These are phyloP conservation scores for Monoplex corrugatus DNA, from an alignment of 2,888 invertebrate genomes.

Conservation along the genomic window DNA sequence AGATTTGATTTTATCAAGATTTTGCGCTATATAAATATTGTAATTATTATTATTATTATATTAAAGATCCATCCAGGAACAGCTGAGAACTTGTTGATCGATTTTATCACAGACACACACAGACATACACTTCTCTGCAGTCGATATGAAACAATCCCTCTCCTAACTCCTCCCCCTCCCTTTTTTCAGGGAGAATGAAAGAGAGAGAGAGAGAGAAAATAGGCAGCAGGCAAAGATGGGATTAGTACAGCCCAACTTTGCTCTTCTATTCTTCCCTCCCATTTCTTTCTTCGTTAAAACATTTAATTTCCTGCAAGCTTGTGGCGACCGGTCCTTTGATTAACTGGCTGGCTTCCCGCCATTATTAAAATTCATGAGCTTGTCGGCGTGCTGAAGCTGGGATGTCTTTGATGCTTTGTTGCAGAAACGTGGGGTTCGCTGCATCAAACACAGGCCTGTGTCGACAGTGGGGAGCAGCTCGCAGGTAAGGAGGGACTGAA, in stretches of 20 bases:
- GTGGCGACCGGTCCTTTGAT: conserved; percentile 35
- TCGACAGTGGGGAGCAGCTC: conserved; percentile 15
- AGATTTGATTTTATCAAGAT: no score
- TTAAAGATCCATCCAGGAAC: no score
- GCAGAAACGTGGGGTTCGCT: conserved; percentile 32
- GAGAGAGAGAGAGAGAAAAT: neutral
- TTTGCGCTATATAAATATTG: no score
- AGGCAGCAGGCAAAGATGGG: neutral
- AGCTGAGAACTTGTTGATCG: no score
- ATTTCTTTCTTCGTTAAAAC: conserved; percentile 43
- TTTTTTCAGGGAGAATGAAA: neutral
- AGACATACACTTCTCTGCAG: no score
- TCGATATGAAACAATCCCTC: no score
- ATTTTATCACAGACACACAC: no score
- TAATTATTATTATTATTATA: no score
- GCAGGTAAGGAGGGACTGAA: conserved; percentile 43
- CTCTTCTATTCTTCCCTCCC: conserved; percentile 12
- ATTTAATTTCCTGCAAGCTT: conserved; percentile 47
- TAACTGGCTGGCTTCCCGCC: neutral
- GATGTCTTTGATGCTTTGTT: conserved; percentile 48
- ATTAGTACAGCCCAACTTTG: neutral
- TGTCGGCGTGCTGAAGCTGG: conserved; percentile 28
- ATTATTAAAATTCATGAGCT: conserved; percentile 51
- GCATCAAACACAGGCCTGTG: conserved; percentile 28
- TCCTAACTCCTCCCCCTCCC: no score